Evolutionary conservation across 2,113 vertebrate species (phyloP), one percentile per base, ranked within the genome.

Genomic region (Pteruthius melanotis): DNA sequence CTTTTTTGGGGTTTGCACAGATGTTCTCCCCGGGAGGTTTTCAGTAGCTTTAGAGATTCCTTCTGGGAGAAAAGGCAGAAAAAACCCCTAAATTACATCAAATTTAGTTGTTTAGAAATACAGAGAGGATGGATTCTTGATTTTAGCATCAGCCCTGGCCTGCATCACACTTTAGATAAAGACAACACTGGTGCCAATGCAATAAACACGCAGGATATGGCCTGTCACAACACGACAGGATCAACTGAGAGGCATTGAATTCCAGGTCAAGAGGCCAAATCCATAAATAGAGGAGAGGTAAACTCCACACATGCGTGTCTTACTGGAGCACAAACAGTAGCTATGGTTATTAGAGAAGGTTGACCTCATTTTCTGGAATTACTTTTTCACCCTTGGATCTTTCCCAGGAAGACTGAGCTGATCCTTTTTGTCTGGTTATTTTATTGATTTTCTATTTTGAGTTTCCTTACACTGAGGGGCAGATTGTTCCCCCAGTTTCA

Each of bases 301-400:
- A 94, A 96, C 93, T 94, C 86, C 50, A 92, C 76, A 84, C 61
- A 83, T 90, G 45, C 27, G 1, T 83, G 85, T 95, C 93, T 93
- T 45, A 60, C 53, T 95, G 71, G 71, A 92, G 89, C 90, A 95
- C 87, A 96, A 96, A 93, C 94, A 94, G 95, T 94, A 95, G 95
- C 95, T 94, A 76, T 92, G 93, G 86, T 86, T 96, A 96, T 95
- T 93, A 65, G 83, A 95, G 93, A 96, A 93, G 69, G 76, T 94
- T 97, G 94, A 94, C 90, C 94, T 93, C 86, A 95, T 93, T 96
- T 94, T 95, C 90, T 97, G 94, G 92, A 95, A 92, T 93, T 95
- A 86, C 83, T 68, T 96, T 94, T 96, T 96, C 45, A 57, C 33
- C 65, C 83, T 97, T 95, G 95, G 95, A 96, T 93, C 95, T 93